Evolutionary conservation across 2,888 invertebrate species (phyloP), one percentile per base, ranked within the genome.

Genomic region (Acrobasis consociella): DNA sequence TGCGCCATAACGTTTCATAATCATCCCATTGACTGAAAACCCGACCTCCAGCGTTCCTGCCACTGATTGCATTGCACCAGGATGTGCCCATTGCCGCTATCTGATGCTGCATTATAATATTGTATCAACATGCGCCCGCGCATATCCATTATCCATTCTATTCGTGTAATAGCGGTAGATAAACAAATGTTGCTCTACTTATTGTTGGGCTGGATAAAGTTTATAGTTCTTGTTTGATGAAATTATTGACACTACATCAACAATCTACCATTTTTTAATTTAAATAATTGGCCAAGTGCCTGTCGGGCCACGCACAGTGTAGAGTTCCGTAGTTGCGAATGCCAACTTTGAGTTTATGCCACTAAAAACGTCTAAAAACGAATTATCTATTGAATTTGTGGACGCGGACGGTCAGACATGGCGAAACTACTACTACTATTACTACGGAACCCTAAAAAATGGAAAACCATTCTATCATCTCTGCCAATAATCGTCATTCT

Each of bases 61-160:
- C 72, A 71, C 71, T 66, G 72, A 74, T 76, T 71, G 69, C 75
- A 78, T 76, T 71, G 69, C 75, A 78, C 76, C 80, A 80, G 84
- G 84, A 84, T 83, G 81, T 77, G 70, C 78, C 80, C 80, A 81
- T 82, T 81, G 73, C 65, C 65, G 64, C 74, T 68, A 69, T 69
- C 74, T 72, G 76, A 76, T 80, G 70, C 69, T 74, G 70, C 69
- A 72, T 63, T 60, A 60, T 42, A 51, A 60, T 60, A 51, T 13
- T 60, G 49, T 67, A 59, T 60, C 22, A 49, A 17, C 63, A 68
- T 69, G 72, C 72, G 73, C 69, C 67, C 65, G 72, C 71, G 73
- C 70, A 68, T 31, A 31, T 13, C 46, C 46, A 46, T 46, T 72
- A 62, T 70, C 65, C 69, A 73, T 75, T 76, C 68, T 72, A 69